Percentiles rank a stretch among this genome's conserved stretches.
phyloP scores from a whole-genome alignment of 2,797 vertebrate species.

The Neoniphon sammara region DNA sequence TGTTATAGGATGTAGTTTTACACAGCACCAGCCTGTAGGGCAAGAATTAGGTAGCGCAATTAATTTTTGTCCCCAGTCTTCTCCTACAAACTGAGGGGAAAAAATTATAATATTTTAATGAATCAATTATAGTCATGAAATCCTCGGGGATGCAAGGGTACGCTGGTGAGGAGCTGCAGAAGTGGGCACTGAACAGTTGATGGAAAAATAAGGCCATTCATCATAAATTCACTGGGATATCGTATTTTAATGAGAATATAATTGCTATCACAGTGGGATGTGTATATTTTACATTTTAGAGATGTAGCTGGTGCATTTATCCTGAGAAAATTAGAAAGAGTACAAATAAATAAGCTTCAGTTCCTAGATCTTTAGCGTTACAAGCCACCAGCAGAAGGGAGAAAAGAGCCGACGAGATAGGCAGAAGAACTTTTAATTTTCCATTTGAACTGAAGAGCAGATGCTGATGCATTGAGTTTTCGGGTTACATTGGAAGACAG shows the following conservation, averaged over 20 bases:
- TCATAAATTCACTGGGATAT: slow-evolving; percentile 25
- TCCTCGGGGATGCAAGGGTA: slow-evolving; percentile 5
- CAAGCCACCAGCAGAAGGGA: background rate
- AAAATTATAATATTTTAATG: slow-evolving; percentile 31
- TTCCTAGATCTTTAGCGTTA: background rate
- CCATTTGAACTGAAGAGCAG: background rate
- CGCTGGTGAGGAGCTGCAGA: background rate
- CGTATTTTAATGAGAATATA: slow-evolving; percentile 35
- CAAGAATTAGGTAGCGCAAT: slow-evolving; percentile 22
- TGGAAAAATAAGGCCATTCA: slow-evolving; percentile 14
- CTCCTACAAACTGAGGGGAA: slow-evolving; percentile 10
- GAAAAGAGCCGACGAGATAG: slow-evolving; percentile 11
- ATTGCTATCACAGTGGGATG: slow-evolving; percentile 5
- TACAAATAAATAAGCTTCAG: background rate
- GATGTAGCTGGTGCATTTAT: background rate
- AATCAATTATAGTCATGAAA: slow-evolving; percentile 15
- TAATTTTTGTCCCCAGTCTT: slow-evolving; percentile 5
- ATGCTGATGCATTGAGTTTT: slow-evolving; percentile 10
- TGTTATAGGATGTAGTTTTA: slow-evolving; percentile 4
- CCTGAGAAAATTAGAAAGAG: too few relatives aligned
- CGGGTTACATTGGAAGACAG: slow-evolving; percentile 32
- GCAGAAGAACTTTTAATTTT: slow-evolving; percentile 43
- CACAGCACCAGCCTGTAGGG: slow-evolving; percentile 5
- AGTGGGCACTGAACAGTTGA: slow-evolving; percentile 5
- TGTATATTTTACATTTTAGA: background rate